phyloP scores from a whole-genome alignment of 2,797 vertebrate species.

The Sebastes trivittatus region DNA sequence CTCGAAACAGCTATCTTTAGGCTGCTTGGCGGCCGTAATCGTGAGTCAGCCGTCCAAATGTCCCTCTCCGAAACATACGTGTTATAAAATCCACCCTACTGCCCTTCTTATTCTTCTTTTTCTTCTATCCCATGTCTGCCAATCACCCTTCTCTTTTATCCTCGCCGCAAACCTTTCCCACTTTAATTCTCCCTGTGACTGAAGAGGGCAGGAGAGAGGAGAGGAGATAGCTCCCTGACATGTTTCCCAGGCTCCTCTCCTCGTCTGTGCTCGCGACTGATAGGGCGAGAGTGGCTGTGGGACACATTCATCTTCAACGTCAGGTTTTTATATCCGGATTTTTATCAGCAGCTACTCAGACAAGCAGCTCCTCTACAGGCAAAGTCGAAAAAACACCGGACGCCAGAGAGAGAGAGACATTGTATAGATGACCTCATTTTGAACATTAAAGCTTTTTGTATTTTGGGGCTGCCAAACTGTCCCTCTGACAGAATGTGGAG shows the following conservation, averaged over 20 bases:
- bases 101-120: background rate
- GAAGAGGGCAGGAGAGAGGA: conserved; percentile 1
- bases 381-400: conserved; percentile 26
- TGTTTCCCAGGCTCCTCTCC: conserved; percentile 49
- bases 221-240: conserved; percentile 44
- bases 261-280: conserved; percentile 51
- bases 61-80: background rate
- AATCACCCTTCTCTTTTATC: conserved; percentile 34
- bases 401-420: conserved; percentile 10
- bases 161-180: conserved; percentile 36
- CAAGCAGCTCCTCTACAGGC: conserved; percentile 43
- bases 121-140: conserved; percentile 5
- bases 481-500: conserved; percentile 7
- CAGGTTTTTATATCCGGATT: conserved; percentile 62
- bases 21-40: background rate
- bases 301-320: conserved; percentile 72
- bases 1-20: background rate
- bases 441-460: conserved; percentile 32
- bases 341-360: conserved; percentile 61
- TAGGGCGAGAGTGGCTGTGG: conserved; percentile 48
- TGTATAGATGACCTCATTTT: conserved; percentile 66
- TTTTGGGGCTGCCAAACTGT: background rate
- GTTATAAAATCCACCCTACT: background rate
- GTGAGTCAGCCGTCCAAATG: background rate
- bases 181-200: conserved; percentile 39